phyloP scores from a whole-genome alignment of 1,140 invertebrate genomes.

The Teleopsis dalmanni region DNA sequence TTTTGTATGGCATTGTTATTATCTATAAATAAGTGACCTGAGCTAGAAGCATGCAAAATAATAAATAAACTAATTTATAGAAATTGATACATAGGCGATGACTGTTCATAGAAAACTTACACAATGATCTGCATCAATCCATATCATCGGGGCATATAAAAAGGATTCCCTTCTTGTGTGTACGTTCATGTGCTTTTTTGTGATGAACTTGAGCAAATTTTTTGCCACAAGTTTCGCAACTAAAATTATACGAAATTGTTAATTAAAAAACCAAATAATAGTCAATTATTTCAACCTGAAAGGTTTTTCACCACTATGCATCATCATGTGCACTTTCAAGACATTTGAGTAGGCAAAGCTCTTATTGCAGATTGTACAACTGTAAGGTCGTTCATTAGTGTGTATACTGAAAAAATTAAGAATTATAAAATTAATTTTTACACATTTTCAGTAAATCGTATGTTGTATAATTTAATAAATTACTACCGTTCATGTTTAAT shows the following conservation, averaged over 20 bases:
- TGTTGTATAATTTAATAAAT: neutral
- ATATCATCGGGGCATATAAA: too few species aligned
- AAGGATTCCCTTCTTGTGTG: too few species aligned
- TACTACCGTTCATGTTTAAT: slow-evolving; percentile 52
- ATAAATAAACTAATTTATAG: too few species aligned
- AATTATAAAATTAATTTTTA: neutral
- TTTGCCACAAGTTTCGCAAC: slow-evolving; percentile 23
- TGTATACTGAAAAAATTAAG: slow-evolving; percentile 24
- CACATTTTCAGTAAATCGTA: neutral
- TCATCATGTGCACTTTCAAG: slow-evolving; percentile 29
- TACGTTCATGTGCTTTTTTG: slow-evolving; percentile 31
- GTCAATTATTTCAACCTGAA: slow-evolving; percentile 10
- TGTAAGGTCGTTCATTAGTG: slow-evolving; percentile 35
- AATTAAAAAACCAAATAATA: neutral
- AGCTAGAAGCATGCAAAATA: too few species aligned
- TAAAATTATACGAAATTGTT: slow-evolving; percentile 4
- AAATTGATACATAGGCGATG: too few species aligned
- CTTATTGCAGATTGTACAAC: slow-evolving; percentile 28
- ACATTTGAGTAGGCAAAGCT: slow-evolving; percentile 37
- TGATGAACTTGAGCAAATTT: slow-evolving; percentile 32
- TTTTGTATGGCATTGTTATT: too few species aligned
- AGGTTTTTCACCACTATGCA: slow-evolving; percentile 31
- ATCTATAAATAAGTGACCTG: too few species aligned
- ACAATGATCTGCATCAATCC: too few species aligned
- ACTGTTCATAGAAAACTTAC: too few species aligned